Evolutionary conservation across 2,797 vertebrate genomes (phyloP).

Genomic region (Alosa sapidissima): DNA sequence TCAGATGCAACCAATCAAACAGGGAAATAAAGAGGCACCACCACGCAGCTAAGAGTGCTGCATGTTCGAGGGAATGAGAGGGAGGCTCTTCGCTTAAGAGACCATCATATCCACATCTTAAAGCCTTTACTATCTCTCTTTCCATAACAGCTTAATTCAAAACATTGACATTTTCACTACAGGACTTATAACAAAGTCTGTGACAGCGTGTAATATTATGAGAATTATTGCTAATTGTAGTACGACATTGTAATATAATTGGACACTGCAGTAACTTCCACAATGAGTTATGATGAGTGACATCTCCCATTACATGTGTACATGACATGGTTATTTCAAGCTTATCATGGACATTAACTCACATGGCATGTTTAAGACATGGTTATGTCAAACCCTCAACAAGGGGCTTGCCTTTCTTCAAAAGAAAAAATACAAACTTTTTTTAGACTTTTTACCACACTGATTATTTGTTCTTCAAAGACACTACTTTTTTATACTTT

Average conservation of each 20-base stretch:
- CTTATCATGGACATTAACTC: neutral
- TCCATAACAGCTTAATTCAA: neutral
- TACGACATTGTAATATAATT: neutral
- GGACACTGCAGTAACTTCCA: neutral
- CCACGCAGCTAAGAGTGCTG: neutral
- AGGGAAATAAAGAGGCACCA: neutral
- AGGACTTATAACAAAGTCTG: neutral
- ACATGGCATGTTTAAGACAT: neutral
- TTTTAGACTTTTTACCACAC: too few species aligned
- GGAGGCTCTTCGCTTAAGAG: neutral
- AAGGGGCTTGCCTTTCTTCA: too few species aligned
- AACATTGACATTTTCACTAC: neutral
- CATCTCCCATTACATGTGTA: neutral
- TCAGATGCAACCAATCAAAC: neutral
- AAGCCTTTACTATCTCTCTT: neutral
- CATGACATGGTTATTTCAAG: neutral
- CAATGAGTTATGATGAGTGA: neutral
- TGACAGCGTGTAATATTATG: neutral
- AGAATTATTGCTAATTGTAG: neutral
- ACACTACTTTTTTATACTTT: too few species aligned
- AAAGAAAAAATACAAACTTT: too few species aligned
- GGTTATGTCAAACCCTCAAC: neutral
- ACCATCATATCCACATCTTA: neutral
- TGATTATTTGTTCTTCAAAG: too few species aligned
- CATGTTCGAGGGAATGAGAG: neutral